Conservation (phyloP, 2,113 vertebrate species). For the Lipophrys pholis region DNA sequence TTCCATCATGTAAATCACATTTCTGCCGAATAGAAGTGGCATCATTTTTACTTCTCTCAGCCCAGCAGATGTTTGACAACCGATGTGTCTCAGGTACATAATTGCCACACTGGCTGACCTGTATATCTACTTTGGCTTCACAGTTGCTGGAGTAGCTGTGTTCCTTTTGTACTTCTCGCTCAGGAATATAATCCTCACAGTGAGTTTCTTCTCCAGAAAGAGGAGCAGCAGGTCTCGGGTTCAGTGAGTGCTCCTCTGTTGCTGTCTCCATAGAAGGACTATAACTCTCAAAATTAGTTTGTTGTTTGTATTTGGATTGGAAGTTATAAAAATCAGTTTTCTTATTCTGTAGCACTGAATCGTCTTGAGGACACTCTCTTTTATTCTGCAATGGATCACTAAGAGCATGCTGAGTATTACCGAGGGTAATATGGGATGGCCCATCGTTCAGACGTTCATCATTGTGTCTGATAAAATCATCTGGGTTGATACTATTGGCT, state of each 20-base stretch:
- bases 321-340: constrained; percentile 19
- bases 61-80: not conserved
- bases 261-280: not conserved
- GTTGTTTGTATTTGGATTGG: constrained; percentile 10
- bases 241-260: constrained; percentile 8
- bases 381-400: constrained; percentile 32
- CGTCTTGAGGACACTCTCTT: not conserved
- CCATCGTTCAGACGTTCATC: constrained; percentile 1
- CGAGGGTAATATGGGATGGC: constrained; percentile 3
- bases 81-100: not conserved
- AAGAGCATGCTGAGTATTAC: not conserved
- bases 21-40: not conserved
- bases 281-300: constrained; percentile 6
- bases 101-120: not conserved
- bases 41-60: constrained; percentile 10
- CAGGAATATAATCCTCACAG: not conserved
- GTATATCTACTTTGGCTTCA: constrained; percentile 9
- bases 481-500: not conserved
- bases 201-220: constrained; percentile 9
- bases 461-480: constrained; percentile 1
- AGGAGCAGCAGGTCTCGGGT: constrained; percentile 1
- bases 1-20: not conserved
- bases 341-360: not conserved
- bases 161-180: constrained; percentile 36
- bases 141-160: constrained; percentile 4